Base-by-base conservation (phyloP, 1,140 invertebrate species). In the Probaryconus sp. region DNA sequence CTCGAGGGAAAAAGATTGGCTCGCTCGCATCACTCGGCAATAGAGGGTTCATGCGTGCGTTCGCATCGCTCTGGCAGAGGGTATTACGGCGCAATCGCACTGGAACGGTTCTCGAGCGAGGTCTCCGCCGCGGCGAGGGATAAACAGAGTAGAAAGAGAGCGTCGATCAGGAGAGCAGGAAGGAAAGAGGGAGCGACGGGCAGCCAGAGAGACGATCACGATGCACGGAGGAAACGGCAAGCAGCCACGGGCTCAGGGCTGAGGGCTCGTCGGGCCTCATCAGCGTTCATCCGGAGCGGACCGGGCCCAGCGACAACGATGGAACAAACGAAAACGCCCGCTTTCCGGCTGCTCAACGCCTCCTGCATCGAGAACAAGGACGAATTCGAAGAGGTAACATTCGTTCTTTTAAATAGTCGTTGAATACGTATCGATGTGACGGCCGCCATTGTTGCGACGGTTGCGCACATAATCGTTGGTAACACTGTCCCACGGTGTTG, bases 301-400 rank as follows among this genome's bases (percentile, higher is more conserved):
- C 53, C 61, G 63, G 63, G 42, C 50, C 42, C 47, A 68, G 42
- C 60, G 5, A 31, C 55, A 37, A 63, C 16, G 63, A 88, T 88
- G 86, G 86, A 87, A 79, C 83, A 85, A 65, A 77, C 78, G 33
- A 85, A 83, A 79, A 55, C 76, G 43, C 73, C 76, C 30, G 61
- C 77, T 50, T 83, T 84, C 58, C 80, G 82, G 53, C 83, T 92
- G 69, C 89, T 92, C 81, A 83, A 85, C 79, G 89, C 90, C 74
- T 92, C 90, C 80, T 89, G 91, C 81, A 91, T 94, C 84, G 93
- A 94, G 89, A 92, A 92, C 88, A 93, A 93, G 90, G 93, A 94
- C 89, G 93, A 94, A 83, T 89, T 93, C 80, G 93, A 94, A 84
- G 93, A 94, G 93, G 93, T 94, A 93, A 89, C 85, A 83, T 80